Base-by-base conservation (phyloP, 2,888 invertebrate species). In the Dryobota labecula region DNA sequence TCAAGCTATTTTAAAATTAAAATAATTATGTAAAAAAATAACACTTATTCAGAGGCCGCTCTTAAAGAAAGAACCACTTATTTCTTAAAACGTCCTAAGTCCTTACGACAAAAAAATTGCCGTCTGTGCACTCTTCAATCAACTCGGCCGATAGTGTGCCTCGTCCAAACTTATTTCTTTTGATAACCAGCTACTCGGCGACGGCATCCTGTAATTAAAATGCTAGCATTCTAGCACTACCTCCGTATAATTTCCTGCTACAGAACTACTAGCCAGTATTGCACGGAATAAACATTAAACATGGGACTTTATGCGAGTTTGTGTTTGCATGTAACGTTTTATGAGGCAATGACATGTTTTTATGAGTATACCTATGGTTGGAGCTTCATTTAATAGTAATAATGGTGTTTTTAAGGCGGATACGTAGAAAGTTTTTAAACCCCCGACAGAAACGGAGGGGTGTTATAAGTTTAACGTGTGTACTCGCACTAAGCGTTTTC, bases 181-280 rank as follows among this genome's bases (percentile, higher is more conserved):
- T 75, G 75, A 79, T 76, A 76, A 71, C 71, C 33, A 53, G 49
- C 53, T 30, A 64, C 57, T 63, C 60, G 70, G 27, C 24, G 61
- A 56, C 57, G 77, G 69, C 61, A 75, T 75, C 66, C 53, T 66
- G 80, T 71, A 80, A 83, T 80, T 76, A 78, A 83, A 83, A 73
- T 57, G 36, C 71, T 58, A 63, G 69, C 69, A 73, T 57, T 58
- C 75, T 45, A 63, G 72, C 53, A 60, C 71, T 66, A 60, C 69
- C 62, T 63, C 20, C 51, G 47, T 38, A 65, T 69, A 80, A 84
- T 84, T 82, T 84, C 77, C 84, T 84, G 79, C 24, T 54, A 45
- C 58, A 75, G 79, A 75, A 82, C 73, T 76, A 78, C 74, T 71
- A 56, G 60, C 27, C 62, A 51, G 43, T 63, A 64, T 73, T 43